Percentiles rank a stretch among this genome's conserved stretches.
These are phyloP conservation scores for Thinocorus orbignyianus DNA, from an alignment of 2,113 vertebrate genomes.

Conservation along the genomic window DNA sequence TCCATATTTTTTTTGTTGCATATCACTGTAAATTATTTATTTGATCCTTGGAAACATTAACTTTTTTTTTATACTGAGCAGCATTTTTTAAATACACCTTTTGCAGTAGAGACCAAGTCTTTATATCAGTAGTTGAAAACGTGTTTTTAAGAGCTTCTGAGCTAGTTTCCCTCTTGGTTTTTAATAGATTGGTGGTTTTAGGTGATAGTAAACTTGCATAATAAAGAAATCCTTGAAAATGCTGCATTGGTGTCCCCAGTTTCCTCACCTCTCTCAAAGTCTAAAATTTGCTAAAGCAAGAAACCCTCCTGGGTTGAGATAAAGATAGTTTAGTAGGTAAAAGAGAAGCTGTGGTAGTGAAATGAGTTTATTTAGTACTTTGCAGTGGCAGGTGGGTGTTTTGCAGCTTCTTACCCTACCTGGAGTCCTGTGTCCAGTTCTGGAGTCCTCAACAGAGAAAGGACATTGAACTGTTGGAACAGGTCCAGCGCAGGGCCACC, in stretches of 20 bases:
- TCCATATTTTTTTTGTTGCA: background rate
- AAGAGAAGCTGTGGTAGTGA: background rate
- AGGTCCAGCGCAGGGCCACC: no score
- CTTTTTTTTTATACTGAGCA: slow-evolving; percentile 2
- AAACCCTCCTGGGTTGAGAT: background rate
- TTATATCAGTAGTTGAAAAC: background rate
- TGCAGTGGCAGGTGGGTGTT: no score
- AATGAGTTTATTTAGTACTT: background rate
- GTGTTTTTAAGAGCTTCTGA: background rate
- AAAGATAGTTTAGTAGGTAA: background rate
- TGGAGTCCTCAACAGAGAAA: no score
- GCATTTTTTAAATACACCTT: slow-evolving; percentile 11
- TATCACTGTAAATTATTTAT: slow-evolving; percentile 37
- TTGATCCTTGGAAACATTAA: background rate
- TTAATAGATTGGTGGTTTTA: slow-evolving; percentile 14
- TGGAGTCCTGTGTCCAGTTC: no score
- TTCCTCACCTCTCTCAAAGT: background rate
- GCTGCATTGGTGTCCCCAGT: rapidly evolving
- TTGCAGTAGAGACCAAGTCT: background rate
- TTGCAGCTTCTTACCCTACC: no score
- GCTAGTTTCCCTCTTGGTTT: background rate
- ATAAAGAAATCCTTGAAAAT: background rate
- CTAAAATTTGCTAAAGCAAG: background rate
- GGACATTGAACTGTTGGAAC: no score
- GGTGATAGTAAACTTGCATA: slow-evolving; percentile 3